Evolutionary conservation across 2,888 invertebrate species (phyloP).

Genomic region (Drosophila kuntzei): DNA sequence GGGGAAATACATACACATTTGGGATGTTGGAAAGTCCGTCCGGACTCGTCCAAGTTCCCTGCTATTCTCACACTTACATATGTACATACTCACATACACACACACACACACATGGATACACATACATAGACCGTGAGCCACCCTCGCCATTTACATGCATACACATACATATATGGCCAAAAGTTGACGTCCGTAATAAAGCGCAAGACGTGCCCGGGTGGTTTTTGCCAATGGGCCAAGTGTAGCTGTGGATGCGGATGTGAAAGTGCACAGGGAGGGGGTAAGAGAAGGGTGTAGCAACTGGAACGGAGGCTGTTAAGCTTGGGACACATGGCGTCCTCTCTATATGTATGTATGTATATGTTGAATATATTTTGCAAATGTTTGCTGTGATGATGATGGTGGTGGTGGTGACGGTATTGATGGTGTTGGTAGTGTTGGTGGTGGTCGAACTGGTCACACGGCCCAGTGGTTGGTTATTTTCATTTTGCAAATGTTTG

Average conservation of each 20-base stretch:
- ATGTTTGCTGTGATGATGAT: slow-evolving; percentile 19
- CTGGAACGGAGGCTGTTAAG: slow-evolving; percentile 31
- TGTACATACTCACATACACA: slow-evolving; percentile 8
- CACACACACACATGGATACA: neutral
- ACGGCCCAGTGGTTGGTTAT: slow-evolving; percentile 64
- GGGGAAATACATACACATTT: slow-evolving; percentile 34
- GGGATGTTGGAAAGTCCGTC: slow-evolving; percentile 30
- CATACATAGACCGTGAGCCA: slow-evolving; percentile 47
- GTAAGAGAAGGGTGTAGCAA: slow-evolving; percentile 9
- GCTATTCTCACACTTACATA: slow-evolving; percentile 8
- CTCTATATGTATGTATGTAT: slow-evolving; percentile 14
- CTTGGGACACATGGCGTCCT: slow-evolving; percentile 61
- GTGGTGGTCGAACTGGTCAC: slow-evolving; percentile 65
- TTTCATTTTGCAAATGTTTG: slow-evolving; percentile 72
- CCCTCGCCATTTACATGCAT: slow-evolving; percentile 66
- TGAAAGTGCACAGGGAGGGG: neutral
- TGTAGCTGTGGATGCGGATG: slow-evolving; percentile 4
- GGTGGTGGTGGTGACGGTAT: slow-evolving; percentile 12
- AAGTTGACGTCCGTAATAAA: slow-evolving; percentile 67
- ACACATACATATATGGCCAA: slow-evolving; percentile 65
- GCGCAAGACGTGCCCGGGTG: slow-evolving; percentile 66
- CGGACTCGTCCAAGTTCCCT: slow-evolving; percentile 6
- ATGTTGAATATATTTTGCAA: slow-evolving; percentile 65
- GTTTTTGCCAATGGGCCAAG: slow-evolving; percentile 53
- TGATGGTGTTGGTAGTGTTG: slow-evolving; percentile 26